A percentile compares a stretch with the other conserved stretches of the same genome.
These are phyloP conservation scores for Silurus asotus DNA, from an alignment of 2,113 vertebrate species.

Conservation along the genomic window DNA sequence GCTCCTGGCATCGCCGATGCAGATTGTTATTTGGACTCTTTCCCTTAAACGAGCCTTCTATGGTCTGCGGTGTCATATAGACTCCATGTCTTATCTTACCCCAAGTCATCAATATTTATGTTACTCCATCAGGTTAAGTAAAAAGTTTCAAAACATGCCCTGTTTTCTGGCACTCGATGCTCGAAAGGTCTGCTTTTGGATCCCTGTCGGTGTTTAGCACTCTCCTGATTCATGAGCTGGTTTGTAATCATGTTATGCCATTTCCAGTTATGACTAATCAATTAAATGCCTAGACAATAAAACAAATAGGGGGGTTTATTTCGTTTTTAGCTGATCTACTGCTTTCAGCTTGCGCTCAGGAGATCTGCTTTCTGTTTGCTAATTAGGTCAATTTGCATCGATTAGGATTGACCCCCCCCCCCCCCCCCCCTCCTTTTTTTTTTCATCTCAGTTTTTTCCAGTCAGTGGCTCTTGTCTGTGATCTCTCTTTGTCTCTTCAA, in stretches of 20 bases:
- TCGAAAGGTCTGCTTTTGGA: conserved; percentile 11
- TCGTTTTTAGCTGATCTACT: neutral
- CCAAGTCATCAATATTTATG: conserved; percentile 34
- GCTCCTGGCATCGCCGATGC: conserved; percentile 10
- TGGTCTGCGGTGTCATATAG: conserved; percentile 15
- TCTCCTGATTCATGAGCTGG: neutral
- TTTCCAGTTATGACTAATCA: neutral
- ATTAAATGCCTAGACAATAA: neutral
- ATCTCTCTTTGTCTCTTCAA: neutral
- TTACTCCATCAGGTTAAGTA: conserved; percentile 25
- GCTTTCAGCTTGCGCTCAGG: neutral
- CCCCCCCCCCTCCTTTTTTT: no score
- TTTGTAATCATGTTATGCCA: neutral
- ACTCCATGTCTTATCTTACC: conserved; percentile 1
- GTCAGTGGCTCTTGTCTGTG: neutral
- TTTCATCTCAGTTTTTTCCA: neutral
- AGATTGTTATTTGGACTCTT: neutral
- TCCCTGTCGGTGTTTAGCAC: neutral
- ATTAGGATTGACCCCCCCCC: neutral
- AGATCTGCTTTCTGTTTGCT: neutral
- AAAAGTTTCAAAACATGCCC: conserved; percentile 35
- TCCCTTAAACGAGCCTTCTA: conserved; percentile 9
- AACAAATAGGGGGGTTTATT: neutral
- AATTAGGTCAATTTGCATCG: neutral
- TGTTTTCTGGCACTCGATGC: conserved; percentile 2